These are phyloP conservation scores for Cryptomyrus ogoouensis DNA, from an alignment of 2,113 vertebrate genomes.

Conservation along the genomic window DNA sequence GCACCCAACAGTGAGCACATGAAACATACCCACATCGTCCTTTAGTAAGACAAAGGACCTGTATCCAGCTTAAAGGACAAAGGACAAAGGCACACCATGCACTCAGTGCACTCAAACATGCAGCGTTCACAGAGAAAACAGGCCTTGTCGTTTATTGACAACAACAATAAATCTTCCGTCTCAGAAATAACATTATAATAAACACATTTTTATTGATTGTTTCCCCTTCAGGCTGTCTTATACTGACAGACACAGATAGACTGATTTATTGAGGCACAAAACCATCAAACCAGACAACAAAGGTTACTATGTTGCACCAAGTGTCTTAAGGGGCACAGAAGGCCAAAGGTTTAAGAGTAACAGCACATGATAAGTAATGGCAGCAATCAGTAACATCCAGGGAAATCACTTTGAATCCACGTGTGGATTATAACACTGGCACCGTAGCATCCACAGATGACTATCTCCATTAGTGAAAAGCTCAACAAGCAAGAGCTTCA, in stretches of 20 bases:
- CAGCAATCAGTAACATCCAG: background rate
- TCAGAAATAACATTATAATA: background rate
- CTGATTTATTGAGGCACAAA: background rate
- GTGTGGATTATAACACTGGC: background rate
- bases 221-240: background rate
- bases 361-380: background rate
- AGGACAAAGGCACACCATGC: background rate
- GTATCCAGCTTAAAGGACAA: slow-evolving; percentile 2
- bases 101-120: background rate
- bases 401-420: background rate
- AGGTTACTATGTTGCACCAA: background rate
- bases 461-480: background rate
- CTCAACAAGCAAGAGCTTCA: background rate
- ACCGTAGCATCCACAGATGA: background rate
- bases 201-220: background rate
- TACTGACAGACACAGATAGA: background rate
- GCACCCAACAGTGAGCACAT: slow-evolving; percentile 26
- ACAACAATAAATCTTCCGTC: background rate
- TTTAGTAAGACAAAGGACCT: background rate
- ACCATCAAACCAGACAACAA: background rate
- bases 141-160: background rate
- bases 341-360: background rate
- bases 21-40: slow-evolving; percentile 15
- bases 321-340: background rate
- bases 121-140: background rate